Base-by-base conservation (phyloP, 2,113 vertebrate genomes). In the Neodon shergylaensis region DNA sequence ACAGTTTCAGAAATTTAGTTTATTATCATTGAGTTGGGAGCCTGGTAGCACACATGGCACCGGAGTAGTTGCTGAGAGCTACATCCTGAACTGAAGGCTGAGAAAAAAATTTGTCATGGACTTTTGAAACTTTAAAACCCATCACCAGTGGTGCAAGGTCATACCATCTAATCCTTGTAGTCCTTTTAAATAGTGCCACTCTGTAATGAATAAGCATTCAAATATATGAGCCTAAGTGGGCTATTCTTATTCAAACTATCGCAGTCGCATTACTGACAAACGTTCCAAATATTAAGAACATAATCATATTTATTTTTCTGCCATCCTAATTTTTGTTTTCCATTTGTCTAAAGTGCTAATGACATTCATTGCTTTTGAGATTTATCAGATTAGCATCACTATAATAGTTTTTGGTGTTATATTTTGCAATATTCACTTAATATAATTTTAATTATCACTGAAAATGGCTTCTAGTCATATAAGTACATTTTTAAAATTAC, bases 401-500 rank as follows among this genome's bases (percentile, higher is more conserved):
- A 26, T 94, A 93, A 95, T 91, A 94, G 91, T 95, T 98, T 96
- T 96, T 97, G 54, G 93, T 96, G 88, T 87, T 96, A 95, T 61
- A 95, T 88, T 97, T 95, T 97, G 96, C 61, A 97, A 96, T 87
- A 93, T 91, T 92, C 88, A 88, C 88, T 96, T 97, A 97, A 97
- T 95, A 95, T 86, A 94, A 97, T 96, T 97, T 97, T 97, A 97
- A 98, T 97, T 97, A 97, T 94, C 90, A 95, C 65, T 95, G 83
- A 96, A 98, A 97, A 97, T 97, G 82, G 52, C 93, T 95, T 91
- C 79, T 87, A 92, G 86, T 95, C 93, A 97, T 96, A 93, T 96
- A 97, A 97, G 73, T 88, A 76, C 61, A 58, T 58, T 95, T 95
- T 93, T 90, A 96, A 98, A 96, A 96, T 96, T 94, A 94, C 73